Evolutionary conservation across 2,888 invertebrate genomes (phyloP).

Genomic region (Zhuqinia jingwanae): DNA sequence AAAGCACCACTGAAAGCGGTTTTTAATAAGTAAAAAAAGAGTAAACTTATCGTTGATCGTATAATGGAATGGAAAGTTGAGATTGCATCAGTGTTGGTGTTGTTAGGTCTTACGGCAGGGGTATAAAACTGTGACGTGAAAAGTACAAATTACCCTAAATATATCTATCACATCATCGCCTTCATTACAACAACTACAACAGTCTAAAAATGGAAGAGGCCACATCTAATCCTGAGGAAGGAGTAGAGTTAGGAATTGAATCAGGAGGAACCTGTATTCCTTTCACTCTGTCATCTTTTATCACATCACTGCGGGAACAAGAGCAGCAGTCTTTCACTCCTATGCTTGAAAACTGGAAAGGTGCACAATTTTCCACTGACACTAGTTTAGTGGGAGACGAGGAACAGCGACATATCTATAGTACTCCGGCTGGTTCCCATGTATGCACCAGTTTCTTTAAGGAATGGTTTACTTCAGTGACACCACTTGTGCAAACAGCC

Average conservation of each 20-base stretch:
- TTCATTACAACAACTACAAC: background rate
- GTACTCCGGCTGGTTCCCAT: conserved; percentile 40
- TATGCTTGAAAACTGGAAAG: conserved; percentile 1
- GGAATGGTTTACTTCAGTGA: background rate
- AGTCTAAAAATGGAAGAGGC: conserved; percentile 30
- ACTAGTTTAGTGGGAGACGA: conserved; percentile 24
- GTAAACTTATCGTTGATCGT: too few relatives aligned
- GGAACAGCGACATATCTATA: background rate
- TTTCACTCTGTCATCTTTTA: conserved; percentile 62
- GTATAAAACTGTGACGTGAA: conserved; percentile 26
- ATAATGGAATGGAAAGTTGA: background rate
- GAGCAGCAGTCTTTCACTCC: conserved; percentile 1
- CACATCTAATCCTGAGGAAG: conserved; percentile 15
- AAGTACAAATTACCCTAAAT: conserved; percentile 1
- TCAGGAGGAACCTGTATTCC: conserved; percentile 39
- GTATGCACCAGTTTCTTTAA: conserved; percentile 10
- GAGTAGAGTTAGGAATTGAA: background rate
- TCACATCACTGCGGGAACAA: conserved; percentile 8
- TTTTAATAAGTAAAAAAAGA: too few relatives aligned
- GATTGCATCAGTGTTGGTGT: conserved; percentile 5
- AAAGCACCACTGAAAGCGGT: too few relatives aligned
- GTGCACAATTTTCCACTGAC: background rate
- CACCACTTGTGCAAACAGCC: background rate
- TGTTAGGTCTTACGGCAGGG: background rate
- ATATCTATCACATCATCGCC: background rate